A percentile compares a stretch with the other conserved stretches of the same genome.
phyloP scores from a whole-genome alignment of 1,140 invertebrate species.

The Semibalanus balanoides region DNA sequence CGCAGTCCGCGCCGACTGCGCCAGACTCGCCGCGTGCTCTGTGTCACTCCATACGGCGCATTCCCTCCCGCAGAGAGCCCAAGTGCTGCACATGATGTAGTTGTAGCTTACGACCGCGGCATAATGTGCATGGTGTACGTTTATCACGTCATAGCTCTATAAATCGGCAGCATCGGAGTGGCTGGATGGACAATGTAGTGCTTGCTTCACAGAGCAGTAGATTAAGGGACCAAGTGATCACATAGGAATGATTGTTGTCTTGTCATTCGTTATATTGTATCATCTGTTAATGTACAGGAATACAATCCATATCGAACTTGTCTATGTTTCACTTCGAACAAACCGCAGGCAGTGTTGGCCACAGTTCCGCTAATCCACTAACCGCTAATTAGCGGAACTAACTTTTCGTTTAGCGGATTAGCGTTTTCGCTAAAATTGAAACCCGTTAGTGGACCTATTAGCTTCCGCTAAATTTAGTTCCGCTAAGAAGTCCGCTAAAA shows the following conservation, averaged over 20 bases:
- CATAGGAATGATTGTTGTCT: neutral
- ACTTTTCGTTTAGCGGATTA: no score
- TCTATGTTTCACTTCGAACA: neutral
- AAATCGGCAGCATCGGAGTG: neutral
- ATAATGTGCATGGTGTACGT: neutral
- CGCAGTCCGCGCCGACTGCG: no score
- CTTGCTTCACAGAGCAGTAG: neutral
- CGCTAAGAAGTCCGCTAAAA: no score
- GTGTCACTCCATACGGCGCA: neutral
- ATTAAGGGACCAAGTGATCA: neutral
- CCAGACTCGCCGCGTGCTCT: no score
- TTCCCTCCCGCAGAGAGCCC: neutral
- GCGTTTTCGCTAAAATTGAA: no score
- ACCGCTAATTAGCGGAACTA: no score
- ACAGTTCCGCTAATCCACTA: no score
- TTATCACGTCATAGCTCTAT: neutral
- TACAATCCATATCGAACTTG: neutral
- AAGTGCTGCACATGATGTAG: neutral
- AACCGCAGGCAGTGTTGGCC: no score
- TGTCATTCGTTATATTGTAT: neutral
- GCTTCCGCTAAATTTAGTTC: no score
- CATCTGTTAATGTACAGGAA: neutral
- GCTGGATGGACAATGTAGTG: no score
- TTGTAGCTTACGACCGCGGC: neutral
- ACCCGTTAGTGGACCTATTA: no score